These are phyloP conservation scores for Sebastes glaucus DNA, from an alignment of 2,797 vertebrate species.

Conservation along the genomic window DNA sequence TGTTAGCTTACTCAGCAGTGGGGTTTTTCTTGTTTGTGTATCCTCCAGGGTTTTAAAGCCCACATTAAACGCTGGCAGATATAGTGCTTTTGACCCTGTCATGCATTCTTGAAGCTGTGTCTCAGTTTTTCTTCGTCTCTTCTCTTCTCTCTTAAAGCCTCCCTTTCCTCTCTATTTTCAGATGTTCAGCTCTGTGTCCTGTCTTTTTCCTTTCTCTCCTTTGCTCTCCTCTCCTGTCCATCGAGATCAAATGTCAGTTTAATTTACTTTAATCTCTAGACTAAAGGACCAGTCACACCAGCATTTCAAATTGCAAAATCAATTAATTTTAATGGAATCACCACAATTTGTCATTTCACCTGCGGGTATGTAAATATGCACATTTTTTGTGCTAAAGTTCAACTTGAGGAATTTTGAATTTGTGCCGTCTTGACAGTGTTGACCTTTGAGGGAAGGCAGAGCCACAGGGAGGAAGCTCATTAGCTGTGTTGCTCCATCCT, in stretches of 20 bases:
- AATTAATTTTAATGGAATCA: neutral
- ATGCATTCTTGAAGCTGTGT: constrained; percentile 25
- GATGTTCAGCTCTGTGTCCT: neutral
- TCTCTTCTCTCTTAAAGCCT: neutral
- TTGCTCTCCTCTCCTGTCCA: neutral
- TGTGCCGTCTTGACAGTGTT: neutral
- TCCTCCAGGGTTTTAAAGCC: constrained; percentile 39
- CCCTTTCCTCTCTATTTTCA: neutral
- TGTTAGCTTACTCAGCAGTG: constrained; percentile 51
- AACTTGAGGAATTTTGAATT: neutral
- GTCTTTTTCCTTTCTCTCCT: neutral
- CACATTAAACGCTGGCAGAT: constrained; percentile 43
- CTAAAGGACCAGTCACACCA: neutral
- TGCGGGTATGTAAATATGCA: neutral
- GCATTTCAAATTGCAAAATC: neutral
- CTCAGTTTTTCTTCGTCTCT: neutral
- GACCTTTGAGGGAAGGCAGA: neutral
- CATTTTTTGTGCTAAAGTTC: neutral
- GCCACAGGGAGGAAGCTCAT: neutral
- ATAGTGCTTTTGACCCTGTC: constrained; percentile 40
- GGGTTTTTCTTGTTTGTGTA: constrained; percentile 36
- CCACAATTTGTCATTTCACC: no score
- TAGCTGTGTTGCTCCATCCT: neutral
- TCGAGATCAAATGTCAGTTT: neutral
- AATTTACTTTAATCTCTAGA: neutral